A percentile compares a stretch with the other conserved stretches of the same genome.
phyloP scores from a whole-genome alignment of 2,888 invertebrate genomes.

The Protophormia terraenovae region DNA sequence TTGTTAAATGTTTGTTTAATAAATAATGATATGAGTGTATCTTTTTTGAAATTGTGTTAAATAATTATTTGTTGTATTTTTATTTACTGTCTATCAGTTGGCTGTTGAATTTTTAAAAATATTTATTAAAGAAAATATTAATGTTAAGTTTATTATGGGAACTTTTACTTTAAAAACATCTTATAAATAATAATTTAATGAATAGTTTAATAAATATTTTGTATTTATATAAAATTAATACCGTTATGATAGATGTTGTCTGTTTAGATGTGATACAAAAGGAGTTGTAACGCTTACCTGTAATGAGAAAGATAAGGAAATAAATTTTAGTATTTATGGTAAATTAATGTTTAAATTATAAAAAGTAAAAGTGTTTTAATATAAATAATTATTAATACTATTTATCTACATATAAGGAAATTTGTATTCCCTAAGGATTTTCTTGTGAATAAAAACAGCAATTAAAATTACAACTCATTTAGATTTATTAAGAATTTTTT shows the following conservation, averaged over 20 bases:
- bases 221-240: background rate
- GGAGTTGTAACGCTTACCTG: constrained; percentile 48
- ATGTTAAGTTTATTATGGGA: background rate
- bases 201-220: background rate
- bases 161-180: background rate
- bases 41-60: background rate
- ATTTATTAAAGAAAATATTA: background rate
- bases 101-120: background rate
- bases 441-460: too few relatives aligned
- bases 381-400: too few relatives aligned
- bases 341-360: background rate
- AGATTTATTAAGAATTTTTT: too few relatives aligned
- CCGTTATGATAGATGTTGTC: background rate
- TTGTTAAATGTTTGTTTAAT: too few relatives aligned
- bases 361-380: constrained; percentile 9
- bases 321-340: background rate
- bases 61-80: background rate
- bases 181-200: background rate
- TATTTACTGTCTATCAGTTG: background rate
- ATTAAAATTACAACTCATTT: too few relatives aligned
- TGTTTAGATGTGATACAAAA: background rate
- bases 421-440: too few relatives aligned
- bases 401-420: too few relatives aligned
- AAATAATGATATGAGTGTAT: background rate
- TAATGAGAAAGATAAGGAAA: constrained; percentile 20